phyloP scores from a whole-genome alignment of 2,113 vertebrate genomes.

The Catharus bicknelli region DNA sequence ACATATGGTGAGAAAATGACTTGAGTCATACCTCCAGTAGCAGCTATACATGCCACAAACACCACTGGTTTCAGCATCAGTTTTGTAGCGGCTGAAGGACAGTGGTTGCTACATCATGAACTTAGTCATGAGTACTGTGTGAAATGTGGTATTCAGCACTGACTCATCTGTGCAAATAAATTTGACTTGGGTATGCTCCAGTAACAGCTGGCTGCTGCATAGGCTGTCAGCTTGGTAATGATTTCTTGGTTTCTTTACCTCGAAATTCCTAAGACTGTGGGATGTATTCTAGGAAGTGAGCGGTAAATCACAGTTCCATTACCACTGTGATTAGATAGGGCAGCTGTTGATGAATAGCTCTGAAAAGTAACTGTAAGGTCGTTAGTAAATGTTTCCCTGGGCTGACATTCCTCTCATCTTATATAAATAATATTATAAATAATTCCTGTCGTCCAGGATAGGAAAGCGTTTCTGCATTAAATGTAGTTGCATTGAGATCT shows the following conservation, averaged over 20 bases:
- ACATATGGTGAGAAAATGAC: neutral
- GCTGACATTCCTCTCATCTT: neutral
- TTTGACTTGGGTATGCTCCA: neutral
- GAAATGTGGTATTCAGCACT: neutral
- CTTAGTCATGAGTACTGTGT: neutral
- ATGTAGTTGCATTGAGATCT: neutral
- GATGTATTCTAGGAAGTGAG: neutral
- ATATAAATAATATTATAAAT: neutral
- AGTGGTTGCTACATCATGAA: neutral
- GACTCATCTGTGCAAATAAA: conserved; percentile 7
- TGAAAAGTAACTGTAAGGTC: neutral
- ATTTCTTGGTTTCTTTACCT: neutral
- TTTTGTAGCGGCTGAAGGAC: neutral
- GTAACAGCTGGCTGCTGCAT: neutral
- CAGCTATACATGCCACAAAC: neutral
- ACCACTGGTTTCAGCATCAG: neutral
- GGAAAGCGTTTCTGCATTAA: neutral
- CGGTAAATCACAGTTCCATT: neutral
- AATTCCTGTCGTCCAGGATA: neutral
- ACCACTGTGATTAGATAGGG: neutral
- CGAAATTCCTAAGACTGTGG: neutral
- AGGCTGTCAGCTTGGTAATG: neutral
- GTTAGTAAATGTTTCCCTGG: neutral
- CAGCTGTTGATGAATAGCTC: neutral
- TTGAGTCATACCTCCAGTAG: neutral